Base-by-base conservation (phyloP, 2,113 vertebrate genomes). In the Microcebus ravelobensis region DNA sequence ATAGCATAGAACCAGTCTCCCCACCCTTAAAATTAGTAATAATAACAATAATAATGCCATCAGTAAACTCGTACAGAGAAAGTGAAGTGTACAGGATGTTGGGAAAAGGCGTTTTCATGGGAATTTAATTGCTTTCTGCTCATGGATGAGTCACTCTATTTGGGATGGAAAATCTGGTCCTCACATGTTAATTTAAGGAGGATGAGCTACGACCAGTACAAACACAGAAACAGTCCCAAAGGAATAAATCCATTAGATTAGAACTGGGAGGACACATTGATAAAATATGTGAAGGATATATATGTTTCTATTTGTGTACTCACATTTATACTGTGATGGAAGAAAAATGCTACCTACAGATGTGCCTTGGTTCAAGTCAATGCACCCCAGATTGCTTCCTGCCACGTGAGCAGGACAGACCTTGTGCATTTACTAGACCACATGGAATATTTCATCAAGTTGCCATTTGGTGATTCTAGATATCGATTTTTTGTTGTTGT, bases 141-240 rank as follows among this genome's bases (percentile, higher is more conserved):
- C 29, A 90, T 93, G 93, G 7, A 21, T 91, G 93, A 94, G 36
- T 95, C 96, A 96, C 73, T 85, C 71, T 81, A 6, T 80, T 94
- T n/a, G 50, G 36, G 91, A 59, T 80, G 48, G 73, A 93, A 97
- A 87, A 95, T 77, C 67, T 96, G 79, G 71, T 95, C 45, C 48
- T 93, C 36, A 6, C 14, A 77, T 93, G 81, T 81, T 92, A 86
- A 79, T 93, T 82, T 83, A 77, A 96, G 65, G n/a, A n/a, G 50
- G 67, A 70, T 89, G 55, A 85, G 31, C 59, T 42, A 91, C 92
- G 31, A 42, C 91, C 77, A 90, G 8, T 74, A 63, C 8, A 87
- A 96, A 80, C 10, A 55, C 3, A 70, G 25, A 50, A 36, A 57
- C 31, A 68, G 55, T 71, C 34, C 61, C 29, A 42, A 74, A 68